Evolutionary conservation across 2,113 vertebrate species (phyloP), one percentile per base, ranked within the genome.

Genomic region (Siphamia tubifer): DNA sequence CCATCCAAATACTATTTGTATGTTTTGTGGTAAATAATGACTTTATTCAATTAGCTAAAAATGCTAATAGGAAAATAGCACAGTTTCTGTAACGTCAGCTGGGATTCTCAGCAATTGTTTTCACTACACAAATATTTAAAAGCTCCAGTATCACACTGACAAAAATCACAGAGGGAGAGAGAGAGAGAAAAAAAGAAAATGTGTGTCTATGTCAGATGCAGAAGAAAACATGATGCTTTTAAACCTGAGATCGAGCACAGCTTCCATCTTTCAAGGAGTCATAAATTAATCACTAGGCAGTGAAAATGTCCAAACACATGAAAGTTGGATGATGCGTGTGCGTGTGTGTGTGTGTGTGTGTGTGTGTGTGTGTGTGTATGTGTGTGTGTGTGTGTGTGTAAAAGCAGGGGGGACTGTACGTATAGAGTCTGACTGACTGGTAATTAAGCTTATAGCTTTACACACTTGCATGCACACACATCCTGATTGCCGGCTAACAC

Each of bases 401-500:
- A 0, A 13, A 56, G 63, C 52, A 67, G 43, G 57, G 57, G 39
- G 60, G 52, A n/a, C 49, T 69, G 72, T 73, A 83, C 75, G 76
- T 66, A 68, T 68, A 38, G 66, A 65, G 63, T 81, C 75, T 86
- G 73, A 87, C 81, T 76, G 76, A 85, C 84, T 89, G 63, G 84
- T 86, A 92, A 92, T 92, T 90, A 91, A 90, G 77, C 79, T 78
- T 81, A 77, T 79, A 89, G 70, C 42, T 49, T 62, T 77, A 52
- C 70, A 79, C 75, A 72, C 68, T 56, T 60, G 61, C 66, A 75
- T 78, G 60, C 56, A 73, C 52, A 45, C 61, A 2, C 12, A 42
- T 61, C 2, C 38, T 39, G 28, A 49, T 66, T 23, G 17, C 19
- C 39, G 39, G 34, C 10, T 25, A 20, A 35, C 52, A 55, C 44